A percentile compares a stretch with the other conserved stretches of the same genome.
These are phyloP conservation scores for Aegotheles bennettii DNA, from an alignment of 2,113 vertebrate species.

Conservation along the genomic window DNA sequence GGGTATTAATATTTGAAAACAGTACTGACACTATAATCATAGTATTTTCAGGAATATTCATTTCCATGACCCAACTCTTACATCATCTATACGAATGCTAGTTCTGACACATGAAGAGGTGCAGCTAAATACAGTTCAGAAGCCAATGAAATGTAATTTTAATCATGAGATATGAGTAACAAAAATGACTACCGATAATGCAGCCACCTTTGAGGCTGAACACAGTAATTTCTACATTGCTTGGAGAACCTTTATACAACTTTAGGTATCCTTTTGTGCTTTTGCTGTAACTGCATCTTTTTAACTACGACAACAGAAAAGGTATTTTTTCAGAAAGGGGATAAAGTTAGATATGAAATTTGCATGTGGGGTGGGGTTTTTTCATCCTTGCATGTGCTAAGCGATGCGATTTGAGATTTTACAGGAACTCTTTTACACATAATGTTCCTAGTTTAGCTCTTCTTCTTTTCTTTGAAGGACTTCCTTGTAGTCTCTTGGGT, in stretches of 20 bases:
- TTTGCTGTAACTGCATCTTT: background rate
- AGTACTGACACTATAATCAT: background rate
- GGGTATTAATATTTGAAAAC: conserved; percentile 26
- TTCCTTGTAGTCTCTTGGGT: background rate
- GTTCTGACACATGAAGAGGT: background rate
- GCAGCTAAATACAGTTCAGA: background rate
- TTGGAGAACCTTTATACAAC: background rate
- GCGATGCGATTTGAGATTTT: background rate
- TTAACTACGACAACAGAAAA: background rate
- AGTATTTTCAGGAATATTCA: conserved; percentile 1
- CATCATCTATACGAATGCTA: background rate
- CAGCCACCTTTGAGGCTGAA: background rate
- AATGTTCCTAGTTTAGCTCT: background rate
- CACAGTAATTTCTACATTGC: background rate
- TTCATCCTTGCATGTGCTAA: background rate
- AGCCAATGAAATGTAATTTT: conserved; percentile 2
- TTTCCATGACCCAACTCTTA: background rate
- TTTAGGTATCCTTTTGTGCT: background rate
- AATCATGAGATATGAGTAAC: background rate
- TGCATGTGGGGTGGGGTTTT: background rate
- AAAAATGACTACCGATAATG: background rate
- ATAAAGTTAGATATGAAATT: background rate
- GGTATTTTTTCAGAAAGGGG: background rate
- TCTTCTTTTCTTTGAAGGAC: background rate
- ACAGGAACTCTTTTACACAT: background rate